A percentile compares a stretch with the other conserved stretches of the same genome.
These are phyloP conservation scores for Zophobas atratus DNA, from an alignment of 1,140 invertebrate species.

Conservation along the genomic window DNA sequence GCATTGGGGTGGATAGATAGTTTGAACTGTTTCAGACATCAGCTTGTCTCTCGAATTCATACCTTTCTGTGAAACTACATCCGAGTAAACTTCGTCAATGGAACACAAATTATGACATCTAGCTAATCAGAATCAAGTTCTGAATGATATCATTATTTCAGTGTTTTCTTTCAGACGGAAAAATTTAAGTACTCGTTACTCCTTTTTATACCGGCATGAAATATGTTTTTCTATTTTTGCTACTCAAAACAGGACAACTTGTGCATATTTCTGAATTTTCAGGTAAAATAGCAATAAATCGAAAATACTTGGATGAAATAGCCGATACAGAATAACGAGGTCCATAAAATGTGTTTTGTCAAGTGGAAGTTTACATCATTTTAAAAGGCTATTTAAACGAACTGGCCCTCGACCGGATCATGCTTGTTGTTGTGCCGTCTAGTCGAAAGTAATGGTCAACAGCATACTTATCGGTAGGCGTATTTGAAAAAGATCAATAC, in stretches of 20 bases:
- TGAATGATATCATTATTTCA: not conserved
- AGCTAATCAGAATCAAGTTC: not conserved
- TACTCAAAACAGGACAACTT: not conserved
- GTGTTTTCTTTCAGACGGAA: no score
- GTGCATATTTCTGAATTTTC: conserved; percentile 42
- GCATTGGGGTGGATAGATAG: conserved; percentile 62
- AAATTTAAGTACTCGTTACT: no score
- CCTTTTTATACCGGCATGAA: not conserved
- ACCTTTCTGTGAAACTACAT: conserved; percentile 1
- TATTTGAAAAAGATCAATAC: conserved; percentile 49
- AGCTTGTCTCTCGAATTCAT: conserved; percentile 13
- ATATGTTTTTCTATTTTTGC: conserved; percentile 24
- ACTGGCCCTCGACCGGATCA: conserved; percentile 60
- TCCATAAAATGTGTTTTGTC: conserved; percentile 63
- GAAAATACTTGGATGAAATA: conserved; percentile 63
- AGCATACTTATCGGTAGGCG: conserved; percentile 53
- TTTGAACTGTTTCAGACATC: conserved; percentile 45
- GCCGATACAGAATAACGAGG: conserved; percentile 65
- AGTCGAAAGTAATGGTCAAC: conserved; percentile 60
- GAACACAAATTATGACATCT: not conserved
- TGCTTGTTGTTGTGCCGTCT: conserved; percentile 63
- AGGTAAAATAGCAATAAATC: conserved; percentile 60
- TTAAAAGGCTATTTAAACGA: conserved; percentile 60
- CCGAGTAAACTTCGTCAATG: conserved; percentile 4
- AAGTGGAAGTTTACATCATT: conserved; percentile 65